Percentiles rank a stretch among this genome's conserved stretches.
These are phyloP conservation scores for Diadophis punctatus DNA, from an alignment of 2,113 vertebrate genomes.

Conservation along the genomic window DNA sequence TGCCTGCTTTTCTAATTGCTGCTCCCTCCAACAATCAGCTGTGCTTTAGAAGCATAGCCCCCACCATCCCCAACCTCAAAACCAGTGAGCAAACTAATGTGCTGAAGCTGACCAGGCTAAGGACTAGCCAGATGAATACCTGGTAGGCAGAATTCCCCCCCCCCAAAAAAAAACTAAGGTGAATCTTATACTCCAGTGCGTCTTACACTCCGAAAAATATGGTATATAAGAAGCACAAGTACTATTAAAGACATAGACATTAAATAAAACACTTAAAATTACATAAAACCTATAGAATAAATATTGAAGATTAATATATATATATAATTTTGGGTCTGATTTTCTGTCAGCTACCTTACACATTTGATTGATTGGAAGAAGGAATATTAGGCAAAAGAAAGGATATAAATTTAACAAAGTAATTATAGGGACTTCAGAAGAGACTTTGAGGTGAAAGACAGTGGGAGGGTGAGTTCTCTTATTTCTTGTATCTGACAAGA, in stretches of 20 bases:
- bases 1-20: no score
- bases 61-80: no score
- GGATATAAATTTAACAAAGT: neutral
- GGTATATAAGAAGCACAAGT: neutral
- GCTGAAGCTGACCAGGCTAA: no score
- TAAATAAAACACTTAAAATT: neutral
- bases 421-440: neutral
- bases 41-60: no score
- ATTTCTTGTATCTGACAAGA: neutral
- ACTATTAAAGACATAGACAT: neutral
- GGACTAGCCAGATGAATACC: no score
- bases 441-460: neutral
- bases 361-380: neutral
- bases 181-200: no score
- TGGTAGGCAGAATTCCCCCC: no score
- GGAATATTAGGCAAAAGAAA: neutral
- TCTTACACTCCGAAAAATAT: no score
- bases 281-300: neutral
- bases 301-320: neutral
- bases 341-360: neutral
- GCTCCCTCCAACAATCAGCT: no score
- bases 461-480: neutral
- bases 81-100: no score
- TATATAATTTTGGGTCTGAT: neutral
- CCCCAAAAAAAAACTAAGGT: no score